A percentile compares a stretch with the other conserved stretches of the same genome.
phyloP scores from a whole-genome alignment of 2,888 invertebrate species.

The Dryomyza anilis region DNA sequence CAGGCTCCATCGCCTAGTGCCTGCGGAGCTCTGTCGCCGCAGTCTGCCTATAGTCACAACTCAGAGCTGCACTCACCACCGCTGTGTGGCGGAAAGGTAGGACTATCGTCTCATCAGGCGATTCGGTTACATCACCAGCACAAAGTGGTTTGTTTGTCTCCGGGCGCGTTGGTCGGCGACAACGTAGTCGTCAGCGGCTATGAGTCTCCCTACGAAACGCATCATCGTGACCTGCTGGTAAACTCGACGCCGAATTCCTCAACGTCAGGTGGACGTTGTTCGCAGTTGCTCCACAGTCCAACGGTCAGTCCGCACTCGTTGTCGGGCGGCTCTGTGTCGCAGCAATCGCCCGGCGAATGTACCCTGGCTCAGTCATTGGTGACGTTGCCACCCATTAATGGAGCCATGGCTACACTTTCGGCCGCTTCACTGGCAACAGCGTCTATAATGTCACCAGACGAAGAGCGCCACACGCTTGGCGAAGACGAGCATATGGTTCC shows the following conservation, averaged over 20 bases:
- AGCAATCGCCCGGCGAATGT: slow-evolving; percentile 65
- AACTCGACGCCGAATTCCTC: slow-evolving; percentile 42
- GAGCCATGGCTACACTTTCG: slow-evolving; percentile 61
- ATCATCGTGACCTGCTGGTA: slow-evolving; percentile 44
- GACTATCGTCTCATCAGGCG: slow-evolving; percentile 38
- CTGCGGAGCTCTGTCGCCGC: slow-evolving; percentile 70
- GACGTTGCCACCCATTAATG: slow-evolving; percentile 49
- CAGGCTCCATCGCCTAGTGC: slow-evolving; percentile 50
- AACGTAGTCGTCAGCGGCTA: slow-evolving; percentile 65
- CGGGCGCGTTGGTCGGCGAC: slow-evolving; percentile 24
- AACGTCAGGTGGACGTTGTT: slow-evolving; percentile 48
- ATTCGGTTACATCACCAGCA: slow-evolving; percentile 28
- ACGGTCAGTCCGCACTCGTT: slow-evolving; percentile 70
- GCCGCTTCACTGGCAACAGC: slow-evolving; percentile 39
- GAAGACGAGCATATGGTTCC: slow-evolving; percentile 60
- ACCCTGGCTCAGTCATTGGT: slow-evolving; percentile 36
- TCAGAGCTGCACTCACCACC: slow-evolving; percentile 72
- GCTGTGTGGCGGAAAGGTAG: slow-evolving; percentile 17
- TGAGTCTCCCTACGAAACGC: slow-evolving; percentile 68
- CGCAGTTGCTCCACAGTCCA: slow-evolving; percentile 67
- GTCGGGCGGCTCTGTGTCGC: slow-evolving; percentile 60
- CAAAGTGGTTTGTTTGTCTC: slow-evolving; percentile 44
- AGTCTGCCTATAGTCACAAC: slow-evolving; percentile 83
- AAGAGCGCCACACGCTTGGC: slow-evolving; percentile 54
- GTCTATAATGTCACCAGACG: slow-evolving; percentile 48